Conservation (phyloP, 2,888 invertebrate genomes). For the Thereva unica region DNA sequence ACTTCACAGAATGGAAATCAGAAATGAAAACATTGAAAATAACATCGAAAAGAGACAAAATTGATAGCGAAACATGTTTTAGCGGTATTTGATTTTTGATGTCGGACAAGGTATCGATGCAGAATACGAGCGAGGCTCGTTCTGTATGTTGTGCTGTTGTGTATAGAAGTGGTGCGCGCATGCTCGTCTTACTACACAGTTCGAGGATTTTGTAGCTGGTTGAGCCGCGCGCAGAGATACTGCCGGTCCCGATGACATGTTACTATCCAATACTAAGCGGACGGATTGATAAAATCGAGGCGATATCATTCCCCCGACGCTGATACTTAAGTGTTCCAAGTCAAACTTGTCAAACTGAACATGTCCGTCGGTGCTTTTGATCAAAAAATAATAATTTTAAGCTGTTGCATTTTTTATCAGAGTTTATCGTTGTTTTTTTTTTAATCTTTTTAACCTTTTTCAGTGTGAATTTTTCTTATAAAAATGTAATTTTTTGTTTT, state of each 20-base stretch:
- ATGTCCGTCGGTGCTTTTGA: slow-evolving; percentile 36
- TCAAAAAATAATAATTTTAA: slow-evolving; percentile 8
- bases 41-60: slow-evolving; percentile 1
- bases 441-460: too few species aligned
- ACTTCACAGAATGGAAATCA: not conserved
- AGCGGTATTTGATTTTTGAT: slow-evolving; percentile 34
- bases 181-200: not conserved
- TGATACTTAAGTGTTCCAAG: slow-evolving; percentile 18
- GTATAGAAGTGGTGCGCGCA: not conserved
- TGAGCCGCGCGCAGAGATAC: not conserved
- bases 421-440: too few species aligned
- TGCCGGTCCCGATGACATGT: slow-evolving; percentile 16
- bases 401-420: not conserved
- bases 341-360: slow-evolving; percentile 35
- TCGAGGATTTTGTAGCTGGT: slow-evolving; percentile 4
- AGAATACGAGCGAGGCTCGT: not conserved
- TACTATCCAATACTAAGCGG: slow-evolving; percentile 7
- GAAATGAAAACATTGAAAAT: slow-evolving; percentile 3
- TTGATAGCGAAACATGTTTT: slow-evolving; percentile 22
- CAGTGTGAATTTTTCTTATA: too few species aligned
- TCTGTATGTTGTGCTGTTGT: not conserved
- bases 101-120: slow-evolving; percentile 2
- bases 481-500: slow-evolving; percentile 4
- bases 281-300: slow-evolving; percentile 23
- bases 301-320: slow-evolving; percentile 19